Percentiles rank a stretch among this genome's conserved stretches.
phyloP scores from a whole-genome alignment of 1,140 invertebrate species.

The Drosophila quadrilineata region DNA sequence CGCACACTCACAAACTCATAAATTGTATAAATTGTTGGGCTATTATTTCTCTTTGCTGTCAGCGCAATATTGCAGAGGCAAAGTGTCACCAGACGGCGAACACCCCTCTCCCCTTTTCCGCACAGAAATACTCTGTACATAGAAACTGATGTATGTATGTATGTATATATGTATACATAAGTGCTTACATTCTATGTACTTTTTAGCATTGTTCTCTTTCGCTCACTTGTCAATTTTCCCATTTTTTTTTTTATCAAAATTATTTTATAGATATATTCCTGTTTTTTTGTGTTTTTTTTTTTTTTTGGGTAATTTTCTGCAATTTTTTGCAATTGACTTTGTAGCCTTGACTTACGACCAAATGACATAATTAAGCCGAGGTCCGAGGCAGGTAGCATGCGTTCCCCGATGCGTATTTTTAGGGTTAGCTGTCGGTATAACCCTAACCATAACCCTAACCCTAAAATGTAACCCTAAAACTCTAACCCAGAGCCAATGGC shows the following conservation, averaged over 20 bases:
- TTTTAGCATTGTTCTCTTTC: too few relatives aligned
- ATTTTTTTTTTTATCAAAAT: slow-evolving; percentile 36
- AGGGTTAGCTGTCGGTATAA: slow-evolving; percentile 36
- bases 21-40: slow-evolving; percentile 78
- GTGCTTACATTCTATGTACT: background rate
- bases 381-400: slow-evolving; percentile 51
- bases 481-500: too few relatives aligned
- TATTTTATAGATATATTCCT: too few relatives aligned
- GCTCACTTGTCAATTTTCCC: slow-evolving; percentile 26
- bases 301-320: too few relatives aligned
- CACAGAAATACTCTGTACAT: slow-evolving; percentile 4
- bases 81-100: slow-evolving; percentile 27
- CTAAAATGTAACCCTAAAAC: slow-evolving; percentile 6
- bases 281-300: slow-evolving; percentile 15
- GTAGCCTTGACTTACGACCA: slow-evolving; percentile 68
- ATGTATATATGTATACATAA: background rate
- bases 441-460: slow-evolving; percentile 31
- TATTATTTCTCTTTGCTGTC: slow-evolving; percentile 79
- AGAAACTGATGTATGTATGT: background rate
- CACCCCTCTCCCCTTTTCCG: too few relatives aligned
- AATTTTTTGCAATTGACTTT: slow-evolving; percentile 71
- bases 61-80: slow-evolving; percentile 71
- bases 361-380: slow-evolving; percentile 68
- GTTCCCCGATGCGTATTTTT: slow-evolving; percentile 43
- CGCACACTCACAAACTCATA: slow-evolving; percentile 64